Percentiles rank a stretch among this genome's conserved stretches.
Conservation (phyloP, 2,797 vertebrate genomes). For the Fundulus diaphanus region DNA sequence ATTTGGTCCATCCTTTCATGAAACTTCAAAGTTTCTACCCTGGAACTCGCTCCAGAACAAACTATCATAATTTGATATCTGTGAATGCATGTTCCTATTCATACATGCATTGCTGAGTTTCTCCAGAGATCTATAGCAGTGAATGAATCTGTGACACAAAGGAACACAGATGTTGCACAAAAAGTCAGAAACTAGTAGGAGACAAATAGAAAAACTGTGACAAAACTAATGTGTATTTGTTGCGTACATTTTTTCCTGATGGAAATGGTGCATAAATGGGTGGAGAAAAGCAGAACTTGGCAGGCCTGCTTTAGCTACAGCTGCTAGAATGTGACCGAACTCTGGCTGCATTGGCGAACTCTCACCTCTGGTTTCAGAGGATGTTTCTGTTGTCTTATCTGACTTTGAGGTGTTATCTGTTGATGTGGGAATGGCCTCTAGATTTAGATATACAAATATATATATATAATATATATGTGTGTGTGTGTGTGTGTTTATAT, state of each 20-base stretch:
- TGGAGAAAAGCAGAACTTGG: conserved; percentile 10
- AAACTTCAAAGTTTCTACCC: neutral
- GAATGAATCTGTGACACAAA: neutral
- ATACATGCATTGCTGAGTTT: neutral
- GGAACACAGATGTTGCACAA: neutral
- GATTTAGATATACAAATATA: conserved; percentile 7
- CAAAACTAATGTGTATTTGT: neutral
- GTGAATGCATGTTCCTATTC: neutral
- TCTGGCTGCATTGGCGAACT: neutral
- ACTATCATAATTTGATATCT: neutral
- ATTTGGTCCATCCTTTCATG: neutral
- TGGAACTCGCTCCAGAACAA: neutral
- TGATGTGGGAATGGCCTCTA: conserved; percentile 1
- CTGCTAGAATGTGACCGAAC: conserved; percentile 1
- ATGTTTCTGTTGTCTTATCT: neutral
- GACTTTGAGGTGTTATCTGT: conserved; percentile 4
- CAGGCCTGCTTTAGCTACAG: neutral
- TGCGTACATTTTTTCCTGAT: neutral
- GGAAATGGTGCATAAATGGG: neutral
- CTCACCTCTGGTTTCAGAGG: neutral
- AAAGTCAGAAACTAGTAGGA: neutral
- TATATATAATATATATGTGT: too few relatives aligned
- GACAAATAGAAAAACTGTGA: neutral
- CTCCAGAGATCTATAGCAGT: neutral
- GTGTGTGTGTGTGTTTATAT: too few relatives aligned